Percentiles rank a stretch among this genome's conserved stretches.
These are phyloP conservation scores for Ennomos quercinarius DNA, from an alignment of 2,888 invertebrate species.

Conservation along the genomic window DNA sequence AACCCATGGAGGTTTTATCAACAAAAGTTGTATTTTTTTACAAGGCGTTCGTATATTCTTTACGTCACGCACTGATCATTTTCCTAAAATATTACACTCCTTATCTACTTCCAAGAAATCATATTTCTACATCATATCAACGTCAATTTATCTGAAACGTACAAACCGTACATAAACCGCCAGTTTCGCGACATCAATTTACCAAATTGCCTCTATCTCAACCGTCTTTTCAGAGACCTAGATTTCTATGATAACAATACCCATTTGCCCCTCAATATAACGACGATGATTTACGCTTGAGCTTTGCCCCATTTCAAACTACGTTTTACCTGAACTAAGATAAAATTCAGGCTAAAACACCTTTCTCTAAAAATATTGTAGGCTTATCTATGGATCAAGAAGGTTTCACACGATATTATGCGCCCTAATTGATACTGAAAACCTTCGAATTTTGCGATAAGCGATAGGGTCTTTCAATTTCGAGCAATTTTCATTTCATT, in stretches of 20 bases:
- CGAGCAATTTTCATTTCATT: constrained; percentile 10
- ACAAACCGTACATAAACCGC: constrained; percentile 12
- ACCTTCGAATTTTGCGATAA: constrained; percentile 3
- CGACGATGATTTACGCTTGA: constrained; percentile 11
- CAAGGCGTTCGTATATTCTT: neutral
- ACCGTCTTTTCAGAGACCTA: constrained; percentile 18
- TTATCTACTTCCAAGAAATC: too few relatives aligned
- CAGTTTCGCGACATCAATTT: constrained; percentile 24
- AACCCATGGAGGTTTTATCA: too few relatives aligned
- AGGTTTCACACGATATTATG: constrained; percentile 4
- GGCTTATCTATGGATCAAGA: constrained; percentile 11
- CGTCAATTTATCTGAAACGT: neutral
- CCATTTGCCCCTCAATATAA: constrained; percentile 14
- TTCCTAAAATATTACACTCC: too few relatives aligned
- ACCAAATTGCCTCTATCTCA: constrained; percentile 19
- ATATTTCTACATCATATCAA: too few relatives aligned
- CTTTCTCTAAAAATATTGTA: constrained; percentile 15
- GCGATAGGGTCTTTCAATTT: neutral
- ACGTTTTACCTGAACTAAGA: constrained; percentile 14
- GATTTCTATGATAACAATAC: constrained; percentile 20
- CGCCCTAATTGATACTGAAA: constrained; percentile 7
- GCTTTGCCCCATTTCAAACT: constrained; percentile 14
- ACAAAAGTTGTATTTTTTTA: neutral
- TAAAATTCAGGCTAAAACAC: constrained; percentile 10
- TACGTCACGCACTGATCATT: too few relatives aligned